phyloP scores from a whole-genome alignment of 1,140 invertebrate species.

The Carcinoscorpius rotundicauda region DNA sequence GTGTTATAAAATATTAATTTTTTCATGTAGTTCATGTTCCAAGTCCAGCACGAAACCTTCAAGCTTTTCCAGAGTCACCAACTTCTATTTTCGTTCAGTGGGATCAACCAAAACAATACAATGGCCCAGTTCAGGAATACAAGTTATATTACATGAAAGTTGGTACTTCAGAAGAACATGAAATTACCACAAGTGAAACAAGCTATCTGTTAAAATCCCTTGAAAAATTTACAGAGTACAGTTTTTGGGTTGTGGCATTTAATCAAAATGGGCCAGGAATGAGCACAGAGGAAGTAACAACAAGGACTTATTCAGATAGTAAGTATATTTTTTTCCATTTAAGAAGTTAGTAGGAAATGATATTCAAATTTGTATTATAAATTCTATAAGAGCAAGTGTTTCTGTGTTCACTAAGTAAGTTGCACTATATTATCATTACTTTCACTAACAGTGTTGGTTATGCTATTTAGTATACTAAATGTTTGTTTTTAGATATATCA shows the following conservation, averaged over 20 bases:
- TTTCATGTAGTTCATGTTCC: constrained; percentile 52
- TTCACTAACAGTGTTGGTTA: no score
- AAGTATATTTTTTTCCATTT: constrained; percentile 2
- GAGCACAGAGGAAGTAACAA: constrained; percentile 57
- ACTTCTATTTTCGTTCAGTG: constrained; percentile 56
- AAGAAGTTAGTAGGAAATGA: background rate
- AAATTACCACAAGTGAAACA: constrained; percentile 43
- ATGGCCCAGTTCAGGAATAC: constrained; percentile 48
- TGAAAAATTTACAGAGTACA: constrained; percentile 62
- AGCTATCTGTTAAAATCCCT: constrained; percentile 48
- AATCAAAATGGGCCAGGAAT: constrained; percentile 69
- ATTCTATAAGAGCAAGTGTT: background rate
- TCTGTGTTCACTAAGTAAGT: background rate
- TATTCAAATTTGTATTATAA: constrained; percentile 8
- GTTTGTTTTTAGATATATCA: no score
- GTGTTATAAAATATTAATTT: background rate
- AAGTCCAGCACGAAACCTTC: constrained; percentile 54
- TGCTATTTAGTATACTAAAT: no score
- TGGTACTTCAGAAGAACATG: constrained; percentile 44
- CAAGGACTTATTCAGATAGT: constrained; percentile 60
- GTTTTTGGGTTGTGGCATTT: constrained; percentile 63
- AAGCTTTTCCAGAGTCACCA: constrained; percentile 49
- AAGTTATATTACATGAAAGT: constrained; percentile 65
- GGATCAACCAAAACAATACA: constrained; percentile 45
- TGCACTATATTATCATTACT: background rate